Evolutionary conservation across 2,888 invertebrate species (phyloP).

Genomic region (Thelaira solivaga): DNA sequence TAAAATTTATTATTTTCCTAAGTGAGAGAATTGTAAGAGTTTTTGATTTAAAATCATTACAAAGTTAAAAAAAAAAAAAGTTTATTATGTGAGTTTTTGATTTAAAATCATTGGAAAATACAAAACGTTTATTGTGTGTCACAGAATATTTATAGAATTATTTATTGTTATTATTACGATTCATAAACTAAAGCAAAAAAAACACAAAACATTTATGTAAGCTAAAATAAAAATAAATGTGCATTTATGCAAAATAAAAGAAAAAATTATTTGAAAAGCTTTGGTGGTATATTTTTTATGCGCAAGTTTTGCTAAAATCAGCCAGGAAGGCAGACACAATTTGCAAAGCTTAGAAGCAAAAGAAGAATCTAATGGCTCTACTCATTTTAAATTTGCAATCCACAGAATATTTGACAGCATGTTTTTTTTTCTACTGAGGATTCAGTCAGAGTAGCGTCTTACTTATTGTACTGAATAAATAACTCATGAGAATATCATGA

Average conservation of each 20-base stretch:
- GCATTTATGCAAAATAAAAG: slow-evolving; percentile 46
- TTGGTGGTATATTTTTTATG: not conserved
- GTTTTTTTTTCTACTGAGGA: too few species aligned
- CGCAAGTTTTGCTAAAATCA: not conserved
- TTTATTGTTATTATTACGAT: slow-evolving; percentile 5
- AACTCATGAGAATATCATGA: too few species aligned
- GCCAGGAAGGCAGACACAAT: not conserved
- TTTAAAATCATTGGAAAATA: not conserved
- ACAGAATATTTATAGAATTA: not conserved
- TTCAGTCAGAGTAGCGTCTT: too few species aligned
- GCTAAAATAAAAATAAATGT: slow-evolving; percentile 56
- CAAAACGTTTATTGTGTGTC: slow-evolving; percentile 37
- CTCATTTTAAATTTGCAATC: too few species aligned
- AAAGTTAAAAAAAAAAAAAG: not conserved
- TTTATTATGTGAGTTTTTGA: too few species aligned
- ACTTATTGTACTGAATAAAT: too few species aligned
- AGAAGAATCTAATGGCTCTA: too few species aligned
- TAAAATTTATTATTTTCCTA: too few species aligned
- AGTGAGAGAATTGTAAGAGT: too few species aligned
- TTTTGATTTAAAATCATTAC: not conserved
- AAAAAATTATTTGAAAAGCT: not conserved
- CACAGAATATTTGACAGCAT: too few species aligned
- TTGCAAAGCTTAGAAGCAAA: too few species aligned
- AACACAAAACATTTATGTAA: slow-evolving; percentile 19
- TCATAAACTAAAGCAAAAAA: slow-evolving; percentile 11